Evolutionary conservation across 2,888 invertebrate genomes (phyloP).

Genomic region (Leptinotarsa rubiginosa): DNA sequence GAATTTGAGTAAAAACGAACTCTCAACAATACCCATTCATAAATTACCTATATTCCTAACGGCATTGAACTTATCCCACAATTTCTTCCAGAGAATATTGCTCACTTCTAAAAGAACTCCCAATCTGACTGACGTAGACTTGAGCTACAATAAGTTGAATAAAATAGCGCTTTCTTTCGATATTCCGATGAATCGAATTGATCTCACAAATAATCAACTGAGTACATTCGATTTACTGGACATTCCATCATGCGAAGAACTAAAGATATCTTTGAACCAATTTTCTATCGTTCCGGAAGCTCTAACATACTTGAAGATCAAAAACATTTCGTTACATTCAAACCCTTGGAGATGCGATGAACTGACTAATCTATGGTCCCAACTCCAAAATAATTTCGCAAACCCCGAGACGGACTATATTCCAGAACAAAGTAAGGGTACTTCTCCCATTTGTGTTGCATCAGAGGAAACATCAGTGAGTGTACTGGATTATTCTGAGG

Average conservation of each 20-base stretch:
- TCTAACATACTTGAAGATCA: slow-evolving; percentile 34
- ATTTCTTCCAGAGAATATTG: slow-evolving; percentile 32
- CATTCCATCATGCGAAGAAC: slow-evolving; percentile 26
- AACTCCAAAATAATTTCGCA: slow-evolving; percentile 31
- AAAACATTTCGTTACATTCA: slow-evolving; percentile 34
- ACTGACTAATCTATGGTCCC: slow-evolving; percentile 34
- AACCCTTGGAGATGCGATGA: slow-evolving; percentile 45
- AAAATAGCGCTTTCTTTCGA: slow-evolving; percentile 35
- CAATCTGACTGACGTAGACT: slow-evolving; percentile 34
- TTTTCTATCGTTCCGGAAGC: slow-evolving; percentile 34
- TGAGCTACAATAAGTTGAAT: slow-evolving; percentile 36
- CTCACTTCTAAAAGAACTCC: slow-evolving; percentile 30
- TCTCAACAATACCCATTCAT: slow-evolving; percentile 31
- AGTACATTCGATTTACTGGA: slow-evolving; percentile 39
- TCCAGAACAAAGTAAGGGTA: slow-evolving; percentile 19
- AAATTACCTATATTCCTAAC: slow-evolving; percentile 27
- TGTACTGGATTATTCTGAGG: background rate
- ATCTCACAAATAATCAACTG: slow-evolving; percentile 35
- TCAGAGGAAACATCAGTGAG: slow-evolving; percentile 24
- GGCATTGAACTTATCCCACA: slow-evolving; percentile 35
- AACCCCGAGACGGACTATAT: background rate
- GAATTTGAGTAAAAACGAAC: slow-evolving; percentile 41
- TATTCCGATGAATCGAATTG: slow-evolving; percentile 31
- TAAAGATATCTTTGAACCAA: slow-evolving; percentile 39
- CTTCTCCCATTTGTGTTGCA: slow-evolving; percentile 31